Conservation (phyloP, 2,113 vertebrate genomes). For the Zosterops lateralis region DNA sequence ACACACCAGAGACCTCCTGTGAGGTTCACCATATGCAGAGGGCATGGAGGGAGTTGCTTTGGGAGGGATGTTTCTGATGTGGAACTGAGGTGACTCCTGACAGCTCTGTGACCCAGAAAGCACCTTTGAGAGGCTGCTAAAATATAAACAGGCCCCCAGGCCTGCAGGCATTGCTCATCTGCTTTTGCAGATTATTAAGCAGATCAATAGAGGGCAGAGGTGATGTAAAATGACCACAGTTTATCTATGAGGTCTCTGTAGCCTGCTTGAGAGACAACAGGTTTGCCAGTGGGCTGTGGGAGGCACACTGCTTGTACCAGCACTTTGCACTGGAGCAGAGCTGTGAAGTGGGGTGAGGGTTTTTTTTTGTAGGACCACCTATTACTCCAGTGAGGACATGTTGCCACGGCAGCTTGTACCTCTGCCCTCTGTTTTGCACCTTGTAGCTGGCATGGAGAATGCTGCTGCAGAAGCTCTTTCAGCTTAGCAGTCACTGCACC, state of each 20-base stretch:
- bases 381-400: fast-evolving
- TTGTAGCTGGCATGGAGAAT: background rate
- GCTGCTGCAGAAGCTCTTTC: background rate
- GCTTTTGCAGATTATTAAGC: background rate
- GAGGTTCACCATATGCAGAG: fast-evolving
- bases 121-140: background rate
- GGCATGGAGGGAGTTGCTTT: background rate
- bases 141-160: background rate
- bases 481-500: slow-evolving; percentile 3
- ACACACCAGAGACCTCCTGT: background rate
- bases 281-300: background rate
- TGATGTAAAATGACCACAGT: background rate
- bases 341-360: too few relatives aligned
- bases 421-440: background rate
- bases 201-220: background rate
- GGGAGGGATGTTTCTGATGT: background rate
- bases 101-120: background rate
- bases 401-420: fast-evolving
- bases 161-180: background rate
- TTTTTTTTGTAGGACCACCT: background rate
- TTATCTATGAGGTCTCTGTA: background rate
- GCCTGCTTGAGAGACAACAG: fast-evolving
- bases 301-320: background rate
- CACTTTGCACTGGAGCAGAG: background rate
- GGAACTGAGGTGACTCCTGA: background rate